A percentile compares a stretch with the other conserved stretches of the same genome.
phyloP scores from a whole-genome alignment of 2,888 invertebrate species.

The Agonum fuliginosum region DNA sequence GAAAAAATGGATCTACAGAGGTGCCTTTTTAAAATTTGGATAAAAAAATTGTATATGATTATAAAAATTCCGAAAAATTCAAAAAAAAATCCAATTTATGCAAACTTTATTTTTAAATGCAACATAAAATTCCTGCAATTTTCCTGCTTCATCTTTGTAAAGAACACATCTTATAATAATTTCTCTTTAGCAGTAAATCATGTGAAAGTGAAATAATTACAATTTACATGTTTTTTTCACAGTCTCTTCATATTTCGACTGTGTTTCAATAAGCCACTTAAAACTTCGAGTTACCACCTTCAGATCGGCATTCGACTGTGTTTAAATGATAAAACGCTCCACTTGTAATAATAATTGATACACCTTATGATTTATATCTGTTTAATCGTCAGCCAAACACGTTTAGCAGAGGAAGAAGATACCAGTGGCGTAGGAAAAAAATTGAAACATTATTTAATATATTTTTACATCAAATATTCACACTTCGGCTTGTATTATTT shows the following conservation, averaged over 20 bases:
- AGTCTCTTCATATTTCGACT: not conserved
- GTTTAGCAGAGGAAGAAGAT: not conserved
- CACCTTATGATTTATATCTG: conserved; percentile 3
- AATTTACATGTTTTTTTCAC: not conserved
- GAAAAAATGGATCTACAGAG: no score
- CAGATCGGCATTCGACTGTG: not conserved
- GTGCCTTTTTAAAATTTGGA: no score
- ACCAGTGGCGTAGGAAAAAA: no score
- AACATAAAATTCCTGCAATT: not conserved
- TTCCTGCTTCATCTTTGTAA: not conserved
- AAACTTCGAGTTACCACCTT: not conserved
- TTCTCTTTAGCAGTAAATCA: not conserved
- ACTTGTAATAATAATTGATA: not conserved
- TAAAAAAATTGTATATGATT: no score
- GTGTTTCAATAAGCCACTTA: not conserved
- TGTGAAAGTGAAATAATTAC: not conserved
- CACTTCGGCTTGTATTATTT: no score
- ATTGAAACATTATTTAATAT: no score
- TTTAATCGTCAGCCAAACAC: not conserved
- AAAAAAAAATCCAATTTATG: no score
- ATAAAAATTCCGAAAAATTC: no score
- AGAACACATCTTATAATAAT: not conserved
- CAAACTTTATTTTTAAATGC: no score
- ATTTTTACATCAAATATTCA: no score
- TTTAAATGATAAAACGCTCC: not conserved